Percentiles rank a stretch among this genome's conserved stretches.
phyloP scores from a whole-genome alignment of 30 jellyfish, hydroid and myxozoan species.

The Calvadosia cruxmelitensis region DNA sequence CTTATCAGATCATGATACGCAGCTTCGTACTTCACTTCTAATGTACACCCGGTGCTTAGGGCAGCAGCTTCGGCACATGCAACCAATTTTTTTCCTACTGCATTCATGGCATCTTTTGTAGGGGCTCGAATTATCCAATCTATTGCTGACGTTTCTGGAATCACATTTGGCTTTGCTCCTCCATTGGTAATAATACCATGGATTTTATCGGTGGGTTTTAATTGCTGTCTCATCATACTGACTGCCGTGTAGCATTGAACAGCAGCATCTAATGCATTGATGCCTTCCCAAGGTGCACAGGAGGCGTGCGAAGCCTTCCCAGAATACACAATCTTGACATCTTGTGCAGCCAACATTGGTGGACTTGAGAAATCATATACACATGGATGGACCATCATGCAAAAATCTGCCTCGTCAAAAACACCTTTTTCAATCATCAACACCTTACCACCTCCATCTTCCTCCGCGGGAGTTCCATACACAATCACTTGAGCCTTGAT shows the following conservation, averaged over 20 bases:
- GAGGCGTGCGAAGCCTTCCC: slow-evolving; percentile 52
- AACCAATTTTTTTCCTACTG: slow-evolving; percentile 11
- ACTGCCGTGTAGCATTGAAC: slow-evolving; percentile 67
- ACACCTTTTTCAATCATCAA: slow-evolving; percentile 58
- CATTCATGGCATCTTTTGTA: slow-evolving; percentile 17
- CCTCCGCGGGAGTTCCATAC: slow-evolving; percentile 96
- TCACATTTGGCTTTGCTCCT: slow-evolving; percentile 75
- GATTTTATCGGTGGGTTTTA: slow-evolving; percentile 46
- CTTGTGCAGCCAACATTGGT: neutral
- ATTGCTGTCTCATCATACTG: slow-evolving; percentile 87
- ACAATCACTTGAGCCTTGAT: slow-evolving; percentile 33
- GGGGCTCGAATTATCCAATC: slow-evolving; percentile 33
- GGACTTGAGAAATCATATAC: slow-evolving; percentile 26
- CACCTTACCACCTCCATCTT: slow-evolving; percentile 81
- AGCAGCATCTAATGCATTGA: slow-evolving; percentile 91
- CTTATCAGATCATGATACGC: neutral
- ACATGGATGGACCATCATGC: slow-evolving; percentile 88
- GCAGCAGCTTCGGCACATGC: slow-evolving; percentile 86
- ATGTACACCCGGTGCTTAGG: slow-evolving; percentile 44
- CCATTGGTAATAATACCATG: slow-evolving; percentile 75
- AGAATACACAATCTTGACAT: neutral
- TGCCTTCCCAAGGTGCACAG: slow-evolving; percentile 87
- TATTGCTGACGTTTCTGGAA: slow-evolving; percentile 63
- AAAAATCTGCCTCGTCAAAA: slow-evolving; percentile 70
- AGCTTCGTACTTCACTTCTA: neutral